phyloP scores from a whole-genome alignment of 2,113 vertebrate species.

The Alosa alosa region DNA sequence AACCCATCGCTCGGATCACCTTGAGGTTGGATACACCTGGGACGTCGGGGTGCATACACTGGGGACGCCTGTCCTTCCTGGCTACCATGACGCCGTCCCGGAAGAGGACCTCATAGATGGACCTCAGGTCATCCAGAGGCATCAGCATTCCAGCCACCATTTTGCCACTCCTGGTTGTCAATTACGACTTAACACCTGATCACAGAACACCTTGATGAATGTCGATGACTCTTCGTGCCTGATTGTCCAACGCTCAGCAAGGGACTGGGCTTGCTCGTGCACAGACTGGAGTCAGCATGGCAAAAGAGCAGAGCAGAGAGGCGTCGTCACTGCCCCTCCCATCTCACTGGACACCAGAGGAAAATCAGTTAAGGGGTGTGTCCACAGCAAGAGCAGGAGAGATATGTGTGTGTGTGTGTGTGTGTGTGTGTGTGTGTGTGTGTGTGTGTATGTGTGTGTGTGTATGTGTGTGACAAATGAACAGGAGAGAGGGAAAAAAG shows the following conservation, averaged over 20 bases:
- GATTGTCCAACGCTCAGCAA: neutral
- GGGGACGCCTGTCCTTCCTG: slow-evolving; percentile 74
- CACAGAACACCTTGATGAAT: neutral
- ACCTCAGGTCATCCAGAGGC: slow-evolving; percentile 72
- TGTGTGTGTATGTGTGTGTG: neutral
- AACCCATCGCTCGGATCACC: slow-evolving; percentile 72
- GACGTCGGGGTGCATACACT: slow-evolving; percentile 73
- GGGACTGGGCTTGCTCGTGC: neutral
- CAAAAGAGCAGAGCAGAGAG: neutral
- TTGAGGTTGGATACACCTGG: slow-evolving; percentile 74
- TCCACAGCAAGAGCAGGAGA: neutral
- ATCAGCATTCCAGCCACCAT: slow-evolving; percentile 87
- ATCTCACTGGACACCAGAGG: neutral
- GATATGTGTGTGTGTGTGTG: neutral
- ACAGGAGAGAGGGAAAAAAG: neutral
- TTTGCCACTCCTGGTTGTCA: slow-evolving; percentile 21
- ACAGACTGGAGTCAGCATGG: neutral
- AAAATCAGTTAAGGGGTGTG: neutral
- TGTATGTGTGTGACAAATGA: neutral
- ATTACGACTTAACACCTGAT: neutral
- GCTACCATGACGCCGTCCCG: slow-evolving; percentile 80
- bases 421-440: neutral
- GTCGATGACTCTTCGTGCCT: neutral
- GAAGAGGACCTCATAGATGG: slow-evolving; percentile 80
- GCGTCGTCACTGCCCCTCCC: neutral